Percentiles rank a stretch among this genome's conserved stretches.
phyloP scores from a whole-genome alignment of 23 tunicate species.

The Botrylloides violaceus region DNA sequence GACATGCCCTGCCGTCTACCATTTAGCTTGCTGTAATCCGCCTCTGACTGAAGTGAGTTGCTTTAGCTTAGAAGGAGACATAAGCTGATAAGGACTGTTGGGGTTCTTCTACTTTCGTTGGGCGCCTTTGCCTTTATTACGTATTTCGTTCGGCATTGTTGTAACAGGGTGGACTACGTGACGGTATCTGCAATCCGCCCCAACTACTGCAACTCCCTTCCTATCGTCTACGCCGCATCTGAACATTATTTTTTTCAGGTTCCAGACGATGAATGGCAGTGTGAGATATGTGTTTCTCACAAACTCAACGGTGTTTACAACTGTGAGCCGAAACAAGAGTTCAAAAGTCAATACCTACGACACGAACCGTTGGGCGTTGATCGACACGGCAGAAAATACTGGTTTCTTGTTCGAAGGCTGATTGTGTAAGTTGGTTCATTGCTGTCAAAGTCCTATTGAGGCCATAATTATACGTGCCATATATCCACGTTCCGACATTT shows the following conservation, averaged over 20 bases:
- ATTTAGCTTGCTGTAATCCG: constrained; percentile 85
- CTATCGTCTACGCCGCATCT: too few relatives aligned
- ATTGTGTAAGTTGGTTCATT: constrained; percentile 90
- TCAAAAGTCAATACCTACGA: constrained; percentile 55
- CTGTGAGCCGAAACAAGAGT: constrained; percentile 59
- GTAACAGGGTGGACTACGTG: too few relatives aligned
- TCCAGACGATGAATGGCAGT: constrained; percentile 90
- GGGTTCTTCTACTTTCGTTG: not conserved
- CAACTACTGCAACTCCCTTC: too few relatives aligned
- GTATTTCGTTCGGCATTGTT: too few relatives aligned
- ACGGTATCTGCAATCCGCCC: too few relatives aligned
- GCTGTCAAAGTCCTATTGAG: too few relatives aligned
- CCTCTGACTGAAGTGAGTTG: constrained; percentile 54
- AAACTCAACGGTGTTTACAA: constrained; percentile 74
- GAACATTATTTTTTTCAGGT: constrained; percentile 29
- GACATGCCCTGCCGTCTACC: constrained; percentile 92
- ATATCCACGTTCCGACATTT: too few relatives aligned
- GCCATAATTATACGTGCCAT: too few relatives aligned
- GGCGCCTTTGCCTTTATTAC: not conserved
- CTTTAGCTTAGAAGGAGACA: too few relatives aligned
- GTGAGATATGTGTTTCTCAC: constrained; percentile 75
- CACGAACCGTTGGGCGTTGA: constrained; percentile 89
- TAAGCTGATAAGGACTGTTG: too few relatives aligned
- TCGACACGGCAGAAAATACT: constrained; percentile 91
- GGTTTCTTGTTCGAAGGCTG: constrained; percentile 85